A percentile compares a stretch with the other conserved stretches of the same genome.
phyloP scores from a whole-genome alignment of 2,888 invertebrate genomes.

The Drosophila yooni region DNA sequence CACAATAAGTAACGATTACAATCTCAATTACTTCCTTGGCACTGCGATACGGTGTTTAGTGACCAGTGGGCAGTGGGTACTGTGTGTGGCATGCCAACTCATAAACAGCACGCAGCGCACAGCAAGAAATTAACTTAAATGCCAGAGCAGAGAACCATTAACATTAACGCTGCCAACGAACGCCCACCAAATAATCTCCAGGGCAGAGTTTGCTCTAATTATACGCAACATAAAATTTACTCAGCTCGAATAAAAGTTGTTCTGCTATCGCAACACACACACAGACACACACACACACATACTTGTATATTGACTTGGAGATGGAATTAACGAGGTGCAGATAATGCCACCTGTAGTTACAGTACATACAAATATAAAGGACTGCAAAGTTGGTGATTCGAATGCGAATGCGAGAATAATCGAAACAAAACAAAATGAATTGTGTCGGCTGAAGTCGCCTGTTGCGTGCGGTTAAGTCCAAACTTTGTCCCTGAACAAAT shows the following conservation, averaged over 20 bases:
- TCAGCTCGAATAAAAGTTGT: conserved; percentile 52
- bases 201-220: conserved; percentile 76
- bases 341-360: conserved; percentile 50
- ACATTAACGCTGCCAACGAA: conserved; percentile 11
- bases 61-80: conserved; percentile 16
- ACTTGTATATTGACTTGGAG: conserved; percentile 62
- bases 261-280: background rate
- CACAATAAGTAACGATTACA: conserved; percentile 78
- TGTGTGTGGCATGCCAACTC: conserved; percentile 59
- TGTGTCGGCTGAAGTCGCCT: conserved; percentile 20
- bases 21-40: conserved; percentile 76
- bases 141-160: conserved; percentile 20
- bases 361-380: conserved; percentile 1
- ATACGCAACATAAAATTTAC: conserved; percentile 82
- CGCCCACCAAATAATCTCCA: conserved; percentile 65
- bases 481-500: conserved; percentile 1
- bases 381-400: background rate
- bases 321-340: conserved; percentile 52
- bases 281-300: conserved; percentile 29
- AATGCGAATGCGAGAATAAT: background rate
- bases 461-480: conserved; percentile 21
- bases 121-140: conserved; percentile 72
- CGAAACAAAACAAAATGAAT: conserved; percentile 40
- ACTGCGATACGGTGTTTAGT: conserved; percentile 31
- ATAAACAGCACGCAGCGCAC: conserved; percentile 55